These are phyloP conservation scores for Syngnathus typhle DNA, from an alignment of 2,113 vertebrate genomes.

Conservation along the genomic window DNA sequence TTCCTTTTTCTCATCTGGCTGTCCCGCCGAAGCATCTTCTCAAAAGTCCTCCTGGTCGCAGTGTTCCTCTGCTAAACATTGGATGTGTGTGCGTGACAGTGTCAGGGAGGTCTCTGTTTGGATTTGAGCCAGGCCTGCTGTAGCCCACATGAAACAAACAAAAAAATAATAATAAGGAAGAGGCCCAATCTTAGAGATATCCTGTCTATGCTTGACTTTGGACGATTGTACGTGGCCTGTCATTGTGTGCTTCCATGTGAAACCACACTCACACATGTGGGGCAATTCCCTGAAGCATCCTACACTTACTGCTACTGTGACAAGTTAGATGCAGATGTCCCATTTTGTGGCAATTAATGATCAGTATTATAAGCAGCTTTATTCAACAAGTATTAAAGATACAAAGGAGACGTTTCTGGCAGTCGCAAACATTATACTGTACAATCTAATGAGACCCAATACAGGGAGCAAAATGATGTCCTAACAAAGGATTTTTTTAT, in stretches of 20 bases:
- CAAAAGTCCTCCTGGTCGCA: slow-evolving; percentile 5
- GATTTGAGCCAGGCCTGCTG: slow-evolving; percentile 52
- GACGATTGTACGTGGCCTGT: slow-evolving; percentile 34
- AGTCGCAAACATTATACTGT: neutral
- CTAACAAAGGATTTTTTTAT: neutral
- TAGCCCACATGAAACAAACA: slow-evolving; percentile 62
- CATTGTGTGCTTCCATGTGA: slow-evolving; percentile 14
- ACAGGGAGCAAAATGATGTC: neutral
- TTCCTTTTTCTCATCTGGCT: neutral
- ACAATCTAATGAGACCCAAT: neutral
- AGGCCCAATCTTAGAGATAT: slow-evolving; percentile 54
- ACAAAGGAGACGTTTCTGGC: neutral
- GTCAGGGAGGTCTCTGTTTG: slow-evolving; percentile 59
- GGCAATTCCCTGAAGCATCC: neutral
- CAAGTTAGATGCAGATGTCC: neutral
- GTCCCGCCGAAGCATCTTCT: neutral
- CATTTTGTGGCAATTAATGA: neutral
- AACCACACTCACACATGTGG: slow-evolving; percentile 8
- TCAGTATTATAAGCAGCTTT: neutral
- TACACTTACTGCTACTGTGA: neutral
- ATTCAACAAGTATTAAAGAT: neutral
- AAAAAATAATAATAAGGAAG: slow-evolving; percentile 38
- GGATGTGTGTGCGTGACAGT: slow-evolving; percentile 41
- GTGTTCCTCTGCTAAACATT: slow-evolving; percentile 26
- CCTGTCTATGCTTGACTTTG: slow-evolving; percentile 49